Base-by-base conservation (phyloP, 37 sponge, comb jelly and placozoan species). In the Chondrosia reniformis region DNA sequence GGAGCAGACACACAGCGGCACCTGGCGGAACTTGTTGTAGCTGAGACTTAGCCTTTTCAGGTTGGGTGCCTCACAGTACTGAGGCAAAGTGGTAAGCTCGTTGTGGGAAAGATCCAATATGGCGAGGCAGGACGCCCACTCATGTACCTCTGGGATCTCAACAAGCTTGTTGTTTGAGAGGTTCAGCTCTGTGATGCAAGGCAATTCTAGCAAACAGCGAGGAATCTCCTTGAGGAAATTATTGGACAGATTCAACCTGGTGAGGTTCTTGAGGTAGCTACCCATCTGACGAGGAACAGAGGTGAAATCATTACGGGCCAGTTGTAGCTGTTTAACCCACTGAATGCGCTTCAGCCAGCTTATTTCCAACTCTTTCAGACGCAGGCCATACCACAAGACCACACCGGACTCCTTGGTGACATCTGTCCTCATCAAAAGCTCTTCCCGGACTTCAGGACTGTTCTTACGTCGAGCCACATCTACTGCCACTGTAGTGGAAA, bases 1-100 rank as follows among this genome's bases (percentile, higher is more conserved):
- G 46, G 78, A 82, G 76, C 97, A 96, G 76, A 96, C 79, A 56
- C 90, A 89, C 13, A 78, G 82, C 8, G 97, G 85, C 22, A 92
- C 85, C 2, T 22, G 33, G 6, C 84, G 86, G 40, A 94, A 87
- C 38, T 81, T 74, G 49, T 96, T 96, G 86, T 81, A 33, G 32
- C 84, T 73, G 17, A 96, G 39, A 64, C 87, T 81, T 27, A 96
- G 91, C 27, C 67, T 77, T 44, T 90, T 74, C 6, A 96, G 75
- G 65, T 81, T 39, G n/a, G 85, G 74, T 13, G 89, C 88, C 12
- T 79, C 80, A 9, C 79, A 67, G 73, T 83, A 74, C 45, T 58
- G 59, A 32, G 97, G 93, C 4, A 96, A 78, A 21, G 42, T 66
- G 64, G 36, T 78, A 46, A 96, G 82, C 76, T 81, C 62, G 62